Evolutionary conservation across 2,888 invertebrate species (phyloP).

Genomic region (Alcis repandata): DNA sequence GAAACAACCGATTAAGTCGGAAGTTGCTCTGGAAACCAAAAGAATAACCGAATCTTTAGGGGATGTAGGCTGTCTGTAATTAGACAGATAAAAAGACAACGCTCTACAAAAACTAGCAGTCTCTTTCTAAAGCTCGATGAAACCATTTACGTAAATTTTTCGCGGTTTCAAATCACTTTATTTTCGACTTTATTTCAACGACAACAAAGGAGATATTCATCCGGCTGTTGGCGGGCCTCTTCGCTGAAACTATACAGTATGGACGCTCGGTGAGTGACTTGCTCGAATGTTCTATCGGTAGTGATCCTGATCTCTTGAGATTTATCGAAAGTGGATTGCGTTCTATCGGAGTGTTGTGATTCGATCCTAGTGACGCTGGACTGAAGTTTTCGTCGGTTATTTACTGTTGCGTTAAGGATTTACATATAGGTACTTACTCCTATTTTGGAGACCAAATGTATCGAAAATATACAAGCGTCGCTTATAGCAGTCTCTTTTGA

Average conservation of each 20-base stretch:
- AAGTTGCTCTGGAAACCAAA: background rate
- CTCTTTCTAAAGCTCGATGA: background rate
- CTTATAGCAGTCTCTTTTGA: background rate
- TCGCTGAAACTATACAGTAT: background rate
- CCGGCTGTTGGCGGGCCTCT: background rate
- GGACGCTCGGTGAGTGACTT: slow-evolving; percentile 63
- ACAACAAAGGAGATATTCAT: background rate
- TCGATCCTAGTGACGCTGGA: slow-evolving; percentile 58
- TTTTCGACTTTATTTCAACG: slow-evolving; percentile 13
- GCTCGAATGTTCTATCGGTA: slow-evolving; percentile 32
- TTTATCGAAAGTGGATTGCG: slow-evolving; percentile 42
- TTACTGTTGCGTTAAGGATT: background rate
- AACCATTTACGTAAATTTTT: background rate
- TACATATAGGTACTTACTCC: background rate
- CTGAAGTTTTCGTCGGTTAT: background rate
- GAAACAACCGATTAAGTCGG: too few species aligned
- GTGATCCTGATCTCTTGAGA: slow-evolving; percentile 33
- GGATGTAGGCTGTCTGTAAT: background rate
- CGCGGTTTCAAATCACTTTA: background rate
- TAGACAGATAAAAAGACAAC: background rate
- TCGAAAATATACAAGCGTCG: background rate
- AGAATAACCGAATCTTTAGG: background rate
- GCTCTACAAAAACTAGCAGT: background rate
- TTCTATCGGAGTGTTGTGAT: slow-evolving; percentile 36
- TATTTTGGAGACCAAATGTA: background rate